Evolutionary conservation across 2,113 vertebrate genomes (phyloP).

Genomic region (Passer montanus): DNA sequence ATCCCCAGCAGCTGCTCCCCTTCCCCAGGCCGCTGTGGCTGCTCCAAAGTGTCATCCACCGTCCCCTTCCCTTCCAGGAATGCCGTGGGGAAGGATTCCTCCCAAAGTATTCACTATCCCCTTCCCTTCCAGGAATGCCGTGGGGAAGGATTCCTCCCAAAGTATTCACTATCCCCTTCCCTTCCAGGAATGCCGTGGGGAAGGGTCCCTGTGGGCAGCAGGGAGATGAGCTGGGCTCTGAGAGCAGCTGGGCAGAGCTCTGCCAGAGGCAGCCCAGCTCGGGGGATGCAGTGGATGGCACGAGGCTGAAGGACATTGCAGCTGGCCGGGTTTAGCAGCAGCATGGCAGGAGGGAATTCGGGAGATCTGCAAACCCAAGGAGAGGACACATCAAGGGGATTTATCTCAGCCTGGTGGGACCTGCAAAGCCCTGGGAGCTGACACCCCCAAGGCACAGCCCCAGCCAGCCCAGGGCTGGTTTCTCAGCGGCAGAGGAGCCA

Average conservation of each 20-base stretch:
- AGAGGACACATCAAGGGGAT: rapidly evolving
- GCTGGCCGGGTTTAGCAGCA: not conserved
- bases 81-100: too few relatives aligned
- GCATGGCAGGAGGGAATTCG: not conserved
- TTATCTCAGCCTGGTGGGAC: not conserved
- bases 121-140: too few relatives aligned
- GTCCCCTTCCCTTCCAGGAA: too few relatives aligned
- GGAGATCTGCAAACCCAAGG: not conserved
- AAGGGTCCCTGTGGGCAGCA: rapidly evolving
- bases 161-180: not conserved
- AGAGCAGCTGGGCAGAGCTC: not conserved
- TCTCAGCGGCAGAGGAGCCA: not conserved
- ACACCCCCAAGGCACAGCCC: not conserved
- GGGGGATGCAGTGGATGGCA: rapidly evolving
- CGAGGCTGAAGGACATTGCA: rapidly evolving
- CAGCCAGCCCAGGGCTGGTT: not conserved
- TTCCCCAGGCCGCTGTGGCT: not conserved
- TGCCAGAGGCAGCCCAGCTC: not conserved
- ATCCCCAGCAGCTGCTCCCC: constrained; percentile 45
- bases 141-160: too few relatives aligned
- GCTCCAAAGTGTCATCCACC: not conserved
- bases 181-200: rapidly evolving
- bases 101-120: too few relatives aligned
- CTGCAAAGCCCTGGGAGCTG: not conserved
- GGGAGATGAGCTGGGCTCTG: not conserved